Evolutionary conservation across 2,113 vertebrate species (phyloP).

Genomic region (Gasterosteus aculeatus): DNA sequence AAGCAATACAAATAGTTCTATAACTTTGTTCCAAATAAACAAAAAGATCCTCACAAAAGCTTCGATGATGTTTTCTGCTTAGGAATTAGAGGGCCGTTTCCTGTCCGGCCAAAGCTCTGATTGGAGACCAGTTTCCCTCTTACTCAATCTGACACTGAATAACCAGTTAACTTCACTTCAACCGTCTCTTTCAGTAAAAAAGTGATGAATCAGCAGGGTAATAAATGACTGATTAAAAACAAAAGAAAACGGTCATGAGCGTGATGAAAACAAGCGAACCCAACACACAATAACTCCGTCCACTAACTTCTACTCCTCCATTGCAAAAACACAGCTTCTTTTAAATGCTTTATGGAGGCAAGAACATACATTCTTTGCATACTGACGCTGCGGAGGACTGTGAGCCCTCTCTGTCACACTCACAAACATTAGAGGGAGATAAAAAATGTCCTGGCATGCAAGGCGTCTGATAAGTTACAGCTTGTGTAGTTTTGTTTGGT

Average conservation of each 20-base stretch:
- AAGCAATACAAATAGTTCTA: conserved; percentile 48
- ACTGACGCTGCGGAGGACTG: conserved; percentile 57
- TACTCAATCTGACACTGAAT: conserved; percentile 51
- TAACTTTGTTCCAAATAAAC: conserved; percentile 61
- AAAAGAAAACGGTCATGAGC: not conserved
- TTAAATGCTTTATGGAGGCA: not conserved
- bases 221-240: conserved; percentile 54
- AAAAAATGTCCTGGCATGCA: conserved; percentile 77
- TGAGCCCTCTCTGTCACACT: conserved; percentile 64
- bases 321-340: not conserved
- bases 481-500: conserved; percentile 83
- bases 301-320: too few species aligned
- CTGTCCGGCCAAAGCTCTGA: conserved; percentile 24
- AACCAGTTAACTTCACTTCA: conserved; percentile 47
- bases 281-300: not conserved
- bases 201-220: conserved; percentile 43
- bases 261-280: not conserved
- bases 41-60: conserved; percentile 57
- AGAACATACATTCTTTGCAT: conserved; percentile 44
- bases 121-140: conserved; percentile 26
- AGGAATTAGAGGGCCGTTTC: conserved; percentile 53
- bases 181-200: conserved; percentile 21
- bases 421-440: conserved; percentile 66
- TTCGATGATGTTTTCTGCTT: conserved; percentile 34
- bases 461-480: conserved; percentile 81